Conservation (phyloP, 2,113 vertebrate species). For the Corynorhinus townsendii region DNA sequence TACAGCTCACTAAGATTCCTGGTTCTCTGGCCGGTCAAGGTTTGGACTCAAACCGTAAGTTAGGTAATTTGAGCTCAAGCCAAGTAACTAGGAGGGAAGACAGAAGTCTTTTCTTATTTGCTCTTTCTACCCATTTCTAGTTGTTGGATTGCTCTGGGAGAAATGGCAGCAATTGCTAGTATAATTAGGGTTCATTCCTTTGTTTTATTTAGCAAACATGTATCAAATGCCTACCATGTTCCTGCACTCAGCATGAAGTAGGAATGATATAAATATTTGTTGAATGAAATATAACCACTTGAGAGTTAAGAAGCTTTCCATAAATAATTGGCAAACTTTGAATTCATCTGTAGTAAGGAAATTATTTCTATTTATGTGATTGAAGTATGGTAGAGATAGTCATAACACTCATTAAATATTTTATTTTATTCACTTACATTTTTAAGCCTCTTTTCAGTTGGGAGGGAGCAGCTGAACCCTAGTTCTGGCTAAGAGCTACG, state of each 20-base stretch:
- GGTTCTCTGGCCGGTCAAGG: neutral
- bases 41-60: neutral
- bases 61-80: neutral
- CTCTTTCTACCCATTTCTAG: neutral
- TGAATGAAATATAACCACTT: neutral
- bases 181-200: neutral
- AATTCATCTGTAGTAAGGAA: neutral
- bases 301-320: neutral
- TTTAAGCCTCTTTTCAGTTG: neutral
- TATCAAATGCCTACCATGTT: neutral
- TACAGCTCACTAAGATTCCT: neutral
- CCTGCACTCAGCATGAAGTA: neutral
- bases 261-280: neutral
- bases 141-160: neutral
- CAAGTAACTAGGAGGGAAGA: neutral
- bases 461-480: neutral
- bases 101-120: neutral
- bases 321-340: neutral
- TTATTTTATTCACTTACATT: neutral
- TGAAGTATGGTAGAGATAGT: neutral
- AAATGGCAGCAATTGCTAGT: neutral
- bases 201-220: conserved; percentile 20
- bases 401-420: neutral
- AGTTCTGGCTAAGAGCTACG: neutral
- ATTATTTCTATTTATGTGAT: neutral